Percentiles rank a stretch among this genome's conserved stretches.
phyloP scores from a whole-genome alignment of 2,113 vertebrate species.

The Serilophus lunatus region DNA sequence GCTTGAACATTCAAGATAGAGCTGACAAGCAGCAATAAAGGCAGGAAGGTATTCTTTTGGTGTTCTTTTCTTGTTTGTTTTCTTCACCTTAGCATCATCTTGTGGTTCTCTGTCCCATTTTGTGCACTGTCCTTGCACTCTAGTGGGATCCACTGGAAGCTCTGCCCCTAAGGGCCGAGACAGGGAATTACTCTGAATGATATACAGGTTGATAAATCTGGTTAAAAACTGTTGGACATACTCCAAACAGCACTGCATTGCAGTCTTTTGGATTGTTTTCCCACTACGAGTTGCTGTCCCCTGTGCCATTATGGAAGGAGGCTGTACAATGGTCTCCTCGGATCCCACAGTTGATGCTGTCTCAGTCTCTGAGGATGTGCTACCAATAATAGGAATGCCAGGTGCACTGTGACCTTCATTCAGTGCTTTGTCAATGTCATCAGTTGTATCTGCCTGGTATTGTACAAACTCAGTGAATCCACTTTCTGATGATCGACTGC shows the following conservation, averaged over 20 bases:
- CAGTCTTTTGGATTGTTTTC: slow-evolving; percentile 86
- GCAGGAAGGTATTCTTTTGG: slow-evolving; percentile 86
- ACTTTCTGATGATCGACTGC: slow-evolving; percentile 85
- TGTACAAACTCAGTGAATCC: slow-evolving; percentile 97
- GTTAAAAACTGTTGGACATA: slow-evolving; percentile 94
- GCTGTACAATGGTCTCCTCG: slow-evolving; percentile 75
- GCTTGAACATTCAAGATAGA: slow-evolving; percentile 97
- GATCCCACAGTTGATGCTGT: slow-evolving; percentile 78
- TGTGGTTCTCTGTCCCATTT: slow-evolving; percentile 71
- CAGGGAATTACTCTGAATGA: slow-evolving; percentile 70
- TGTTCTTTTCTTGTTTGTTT: slow-evolving; percentile 50
- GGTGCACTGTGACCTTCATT: slow-evolving; percentile 43
- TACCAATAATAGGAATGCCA: slow-evolving; percentile 68
- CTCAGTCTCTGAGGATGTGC: slow-evolving; percentile 79
- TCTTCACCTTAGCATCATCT: slow-evolving; percentile 62
- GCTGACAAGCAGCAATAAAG: slow-evolving; percentile 94
- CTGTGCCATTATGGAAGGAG: slow-evolving; percentile 50
- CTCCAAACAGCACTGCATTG: slow-evolving; percentile 97
- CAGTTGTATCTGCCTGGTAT: slow-evolving; percentile 82
- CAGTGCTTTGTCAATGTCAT: slow-evolving; percentile 75
- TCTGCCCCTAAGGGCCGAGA: slow-evolving; percentile 65
- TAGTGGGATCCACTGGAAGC: slow-evolving; percentile 45
- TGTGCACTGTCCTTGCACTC: slow-evolving; percentile 50
- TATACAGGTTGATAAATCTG: slow-evolving; percentile 87
- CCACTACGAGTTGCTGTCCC: slow-evolving; percentile 62